Evolutionary conservation across 2,113 vertebrate species (phyloP).

Genomic region (Oncorhynchus nerka): DNA sequence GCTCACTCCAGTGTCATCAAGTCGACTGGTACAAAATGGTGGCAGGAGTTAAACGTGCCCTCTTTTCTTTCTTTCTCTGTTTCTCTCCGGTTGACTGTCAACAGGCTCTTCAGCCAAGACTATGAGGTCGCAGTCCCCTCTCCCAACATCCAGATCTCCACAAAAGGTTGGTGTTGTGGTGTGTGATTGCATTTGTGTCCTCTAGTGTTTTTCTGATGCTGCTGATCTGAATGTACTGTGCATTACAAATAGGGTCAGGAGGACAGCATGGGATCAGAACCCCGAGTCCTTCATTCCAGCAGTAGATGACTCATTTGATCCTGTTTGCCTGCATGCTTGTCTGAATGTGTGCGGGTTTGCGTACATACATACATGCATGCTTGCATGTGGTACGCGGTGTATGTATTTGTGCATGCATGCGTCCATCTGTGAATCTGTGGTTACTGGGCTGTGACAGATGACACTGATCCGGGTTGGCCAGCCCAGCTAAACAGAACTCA

Average conservation of each 20-base stretch:
- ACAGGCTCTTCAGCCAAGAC: constrained; percentile 91
- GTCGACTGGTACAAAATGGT: constrained; percentile 2
- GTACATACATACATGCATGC: not conserved
- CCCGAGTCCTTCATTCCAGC: too few relatives aligned
- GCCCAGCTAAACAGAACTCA: not conserved
- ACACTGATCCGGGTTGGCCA: not conserved
- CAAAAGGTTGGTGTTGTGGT: constrained; percentile 84
- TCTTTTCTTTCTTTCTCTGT: not conserved
- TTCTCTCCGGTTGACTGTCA: constrained; percentile 31
- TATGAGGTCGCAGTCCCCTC: constrained; percentile 83
- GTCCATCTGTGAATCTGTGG: not conserved
- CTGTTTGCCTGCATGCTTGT: not conserved
- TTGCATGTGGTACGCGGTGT: not conserved
- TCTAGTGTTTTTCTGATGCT: not conserved
- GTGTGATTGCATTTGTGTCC: not conserved
- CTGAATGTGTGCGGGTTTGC: not conserved
- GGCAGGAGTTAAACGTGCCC: not conserved
- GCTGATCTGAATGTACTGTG: not conserved
- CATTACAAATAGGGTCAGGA: too few relatives aligned
- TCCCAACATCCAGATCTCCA: constrained; percentile 86
- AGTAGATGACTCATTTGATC: not conserved
- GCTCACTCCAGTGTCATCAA: constrained; percentile 40
- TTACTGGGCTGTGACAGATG: not conserved
- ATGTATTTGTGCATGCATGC: not conserved
- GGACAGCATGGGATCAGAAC: too few relatives aligned